Base-by-base conservation (phyloP, 2,888 invertebrate species). In the Spicauda simplicius region DNA sequence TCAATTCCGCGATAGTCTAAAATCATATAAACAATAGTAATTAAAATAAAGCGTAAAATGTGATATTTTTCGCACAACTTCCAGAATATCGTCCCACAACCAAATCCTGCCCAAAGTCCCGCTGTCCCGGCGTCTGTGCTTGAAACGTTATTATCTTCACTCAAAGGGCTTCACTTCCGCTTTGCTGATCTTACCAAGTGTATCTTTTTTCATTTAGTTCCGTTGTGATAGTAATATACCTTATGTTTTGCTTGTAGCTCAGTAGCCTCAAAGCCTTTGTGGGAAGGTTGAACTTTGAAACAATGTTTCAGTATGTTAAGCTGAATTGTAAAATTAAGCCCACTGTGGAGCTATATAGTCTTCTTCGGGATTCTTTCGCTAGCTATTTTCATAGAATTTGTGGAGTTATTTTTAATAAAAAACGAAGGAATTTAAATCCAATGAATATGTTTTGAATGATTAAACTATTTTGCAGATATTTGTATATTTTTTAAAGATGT, bases 151-250 rank as follows among this genome's bases (percentile, higher is more conserved):
- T 67, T 67, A 67, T 67, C 67, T 67, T 61, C 56, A 67, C 54
- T 67, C 67, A 67, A 67, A 67, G 67, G 67, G 50, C 61, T 55
- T 87, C 82, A 83, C 82, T 90, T 90, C 87, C 90, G 78, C 80
- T 73, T 83, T 84, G 76, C 75, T 86, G 84, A 84, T 83, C 84
- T 84, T 80, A 77, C 79, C 81, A 82, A 89, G 81, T 84, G 86
- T 90, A 86, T 85, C 85, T 85, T 86, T 87, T 77, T 75, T 78
- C 75, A 73, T 76, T 77, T 77, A 77, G 75, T 73, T 72, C 77
- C 72, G 72, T 75, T 74, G 68, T 68, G 73, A 74, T 75, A 73
- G 74, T 64, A 61, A 56, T 33, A 20, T 48, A 48, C 33, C 10
- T 48, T 56, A 59, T 41, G 45, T 58, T 59, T 65, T 52, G 50